Percentiles rank a stretch among this genome's conserved stretches.
These are phyloP conservation scores for Drosophila malerkotliana DNA, from an alignment of 1,140 invertebrate genomes.

Conservation along the genomic window DNA sequence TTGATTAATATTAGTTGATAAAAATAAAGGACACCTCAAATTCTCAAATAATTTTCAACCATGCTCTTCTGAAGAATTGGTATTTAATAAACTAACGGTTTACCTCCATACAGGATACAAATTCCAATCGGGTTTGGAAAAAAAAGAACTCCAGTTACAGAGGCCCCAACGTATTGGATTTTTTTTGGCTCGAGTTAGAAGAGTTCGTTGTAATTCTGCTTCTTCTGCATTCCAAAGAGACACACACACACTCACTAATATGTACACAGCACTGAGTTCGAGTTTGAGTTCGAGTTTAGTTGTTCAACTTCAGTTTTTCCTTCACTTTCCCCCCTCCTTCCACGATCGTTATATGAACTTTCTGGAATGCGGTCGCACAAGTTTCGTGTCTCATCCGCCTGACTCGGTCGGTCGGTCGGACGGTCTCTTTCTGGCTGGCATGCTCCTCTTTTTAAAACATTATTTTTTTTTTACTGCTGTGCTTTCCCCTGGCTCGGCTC, in stretches of 20 bases:
- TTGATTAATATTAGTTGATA: slow-evolving; percentile 16
- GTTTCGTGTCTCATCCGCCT: slow-evolving; percentile 52
- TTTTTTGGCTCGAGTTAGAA: background rate
- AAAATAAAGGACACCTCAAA: background rate
- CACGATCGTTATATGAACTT: slow-evolving; percentile 73
- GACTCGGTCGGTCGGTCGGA: background rate
- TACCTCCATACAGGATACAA: background rate
- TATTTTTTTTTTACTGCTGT: slow-evolving; percentile 9
- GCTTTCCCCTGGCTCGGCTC: background rate
- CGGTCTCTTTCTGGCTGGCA: slow-evolving; percentile 3
- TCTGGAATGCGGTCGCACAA: slow-evolving; percentile 79
- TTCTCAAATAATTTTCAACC: too few relatives aligned
- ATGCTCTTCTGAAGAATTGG: too few relatives aligned
- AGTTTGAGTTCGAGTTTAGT: slow-evolving; percentile 51
- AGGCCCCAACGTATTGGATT: background rate
- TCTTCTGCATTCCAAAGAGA: slow-evolving; percentile 68
- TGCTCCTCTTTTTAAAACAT: slow-evolving; percentile 2
- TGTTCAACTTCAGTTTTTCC: slow-evolving; percentile 71
- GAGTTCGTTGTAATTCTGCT: slow-evolving; percentile 24
- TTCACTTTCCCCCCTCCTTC: slow-evolving; percentile 16
- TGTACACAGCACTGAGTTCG: slow-evolving; percentile 41
- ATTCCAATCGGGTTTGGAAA: background rate
- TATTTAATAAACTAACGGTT: background rate
- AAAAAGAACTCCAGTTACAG: background rate
- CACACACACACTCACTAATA: slow-evolving; percentile 52